A percentile compares a stretch with the other conserved stretches of the same genome.
Evolutionary conservation across 2,888 invertebrate species (phyloP).

Genomic region (Homarus gammarus): DNA sequence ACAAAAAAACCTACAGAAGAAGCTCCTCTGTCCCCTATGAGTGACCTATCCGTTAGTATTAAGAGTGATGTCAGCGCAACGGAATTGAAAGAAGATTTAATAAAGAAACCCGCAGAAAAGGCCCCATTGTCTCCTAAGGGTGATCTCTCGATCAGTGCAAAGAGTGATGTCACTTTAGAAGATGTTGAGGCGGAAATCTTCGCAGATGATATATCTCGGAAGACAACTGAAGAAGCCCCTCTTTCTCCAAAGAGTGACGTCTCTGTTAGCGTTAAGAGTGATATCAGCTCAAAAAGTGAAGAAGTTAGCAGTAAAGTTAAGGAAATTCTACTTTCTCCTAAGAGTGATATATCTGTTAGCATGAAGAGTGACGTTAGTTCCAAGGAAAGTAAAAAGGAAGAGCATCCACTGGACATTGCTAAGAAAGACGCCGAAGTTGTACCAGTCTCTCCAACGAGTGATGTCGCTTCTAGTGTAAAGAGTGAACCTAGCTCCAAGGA

Average conservation of each 20-base stretch:
- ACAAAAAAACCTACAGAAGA: slow-evolving; percentile 13
- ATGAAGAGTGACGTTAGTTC: slow-evolving; percentile 41
- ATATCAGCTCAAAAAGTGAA: slow-evolving; percentile 24
- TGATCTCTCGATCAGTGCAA: slow-evolving; percentile 41
- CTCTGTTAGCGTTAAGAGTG: slow-evolving; percentile 51
- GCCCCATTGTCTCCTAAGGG: slow-evolving; percentile 11
- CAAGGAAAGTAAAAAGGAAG: slow-evolving; percentile 15
- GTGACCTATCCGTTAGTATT: slow-evolving; percentile 44
- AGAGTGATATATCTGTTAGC: slow-evolving; percentile 40
- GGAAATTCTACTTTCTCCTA: slow-evolving; percentile 12
- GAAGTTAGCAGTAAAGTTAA: too few relatives aligned
- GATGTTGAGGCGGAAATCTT: too few relatives aligned
- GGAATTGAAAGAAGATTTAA: slow-evolving; percentile 13
- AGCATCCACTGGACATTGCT: neutral
- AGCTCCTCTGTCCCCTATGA: slow-evolving; percentile 43
- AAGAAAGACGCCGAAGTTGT: slow-evolving; percentile 24
- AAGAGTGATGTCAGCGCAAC: slow-evolving; percentile 28
- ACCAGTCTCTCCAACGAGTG: slow-evolving; percentile 44
- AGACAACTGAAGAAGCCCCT: neutral
- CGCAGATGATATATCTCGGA: too few relatives aligned
- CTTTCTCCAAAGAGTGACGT: slow-evolving; percentile 41
- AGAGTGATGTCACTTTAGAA: slow-evolving; percentile 8
- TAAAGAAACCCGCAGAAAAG: slow-evolving; percentile 6
- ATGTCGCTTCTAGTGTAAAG: slow-evolving; percentile 35
- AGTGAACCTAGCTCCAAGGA: slow-evolving; percentile 27